These are phyloP conservation scores for Andrena chrysosceles DNA, from an alignment of 2,888 invertebrate genomes.

Conservation along the genomic window DNA sequence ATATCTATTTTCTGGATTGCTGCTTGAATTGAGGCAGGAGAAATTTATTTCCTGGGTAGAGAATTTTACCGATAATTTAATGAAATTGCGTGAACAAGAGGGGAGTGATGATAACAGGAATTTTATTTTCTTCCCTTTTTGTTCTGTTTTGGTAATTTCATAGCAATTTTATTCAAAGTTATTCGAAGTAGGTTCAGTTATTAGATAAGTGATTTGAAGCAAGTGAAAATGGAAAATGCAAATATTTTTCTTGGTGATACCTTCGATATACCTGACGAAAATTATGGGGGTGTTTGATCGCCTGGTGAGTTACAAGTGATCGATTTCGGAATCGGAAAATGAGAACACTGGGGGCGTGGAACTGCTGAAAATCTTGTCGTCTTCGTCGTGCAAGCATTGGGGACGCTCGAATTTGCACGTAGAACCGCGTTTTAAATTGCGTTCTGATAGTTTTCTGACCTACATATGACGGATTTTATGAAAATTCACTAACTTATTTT, in stretches of 20 bases:
- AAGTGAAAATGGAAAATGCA: too few species aligned
- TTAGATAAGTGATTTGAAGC: too few species aligned
- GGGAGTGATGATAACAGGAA: background rate
- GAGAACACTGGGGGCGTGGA: constrained; percentile 72
- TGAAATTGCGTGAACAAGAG: too few species aligned
- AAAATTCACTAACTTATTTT: background rate
- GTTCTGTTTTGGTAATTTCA: background rate
- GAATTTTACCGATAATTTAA: too few species aligned
- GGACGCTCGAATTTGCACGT: constrained; percentile 2
- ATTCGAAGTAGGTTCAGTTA: too few species aligned
- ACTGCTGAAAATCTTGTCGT: constrained; percentile 65
- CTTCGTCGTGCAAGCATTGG: constrained; percentile 43
- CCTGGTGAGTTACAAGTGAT: constrained; percentile 9
- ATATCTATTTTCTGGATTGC: background rate
- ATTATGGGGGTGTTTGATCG: background rate
- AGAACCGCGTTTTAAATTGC: background rate
- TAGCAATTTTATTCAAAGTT: background rate
- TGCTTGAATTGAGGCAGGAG: background rate
- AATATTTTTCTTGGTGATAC: background rate
- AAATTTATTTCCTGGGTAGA: background rate
- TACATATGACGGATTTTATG: background rate
- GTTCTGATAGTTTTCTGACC: background rate
- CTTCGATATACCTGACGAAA: background rate
- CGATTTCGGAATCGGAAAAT: constrained; percentile 70
- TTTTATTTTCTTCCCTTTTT: background rate